phyloP scores from a whole-genome alignment of 2,797 vertebrate genomes.

The Varecia variegata region DNA sequence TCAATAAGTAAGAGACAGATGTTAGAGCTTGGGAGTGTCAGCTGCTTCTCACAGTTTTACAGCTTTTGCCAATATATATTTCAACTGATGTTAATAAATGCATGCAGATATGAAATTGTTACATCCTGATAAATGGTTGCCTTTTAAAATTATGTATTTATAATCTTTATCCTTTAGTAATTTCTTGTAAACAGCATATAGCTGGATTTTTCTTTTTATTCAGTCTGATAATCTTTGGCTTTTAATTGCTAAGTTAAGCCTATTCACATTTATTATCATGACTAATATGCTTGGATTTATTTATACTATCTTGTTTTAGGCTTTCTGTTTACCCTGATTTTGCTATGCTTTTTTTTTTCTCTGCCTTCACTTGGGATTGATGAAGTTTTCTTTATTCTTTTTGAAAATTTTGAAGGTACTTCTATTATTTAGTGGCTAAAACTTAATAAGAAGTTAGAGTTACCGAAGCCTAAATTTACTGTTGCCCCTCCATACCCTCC shows the following conservation, averaged over 20 bases:
- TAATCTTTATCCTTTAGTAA: neutral
- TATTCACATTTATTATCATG: neutral
- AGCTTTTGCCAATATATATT: neutral
- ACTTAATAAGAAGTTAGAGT: neutral
- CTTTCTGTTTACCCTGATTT: neutral
- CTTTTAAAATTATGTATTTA: neutral
- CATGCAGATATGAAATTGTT: neutral
- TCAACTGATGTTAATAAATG: neutral
- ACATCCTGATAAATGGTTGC: neutral
- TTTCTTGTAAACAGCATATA: neutral
- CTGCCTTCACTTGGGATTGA: neutral
- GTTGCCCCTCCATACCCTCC: fast-evolving
- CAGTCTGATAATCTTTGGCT: neutral
- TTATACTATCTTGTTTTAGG: neutral
- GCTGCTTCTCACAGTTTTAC: neutral
- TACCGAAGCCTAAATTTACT: neutral
- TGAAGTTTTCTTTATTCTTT: neutral
- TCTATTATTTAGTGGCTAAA: neutral
- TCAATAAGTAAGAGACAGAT: neutral
- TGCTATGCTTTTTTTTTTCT: neutral
- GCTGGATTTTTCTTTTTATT: neutral
- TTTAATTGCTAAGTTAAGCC: neutral
- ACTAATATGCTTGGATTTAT: neutral
- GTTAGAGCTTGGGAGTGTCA: neutral
- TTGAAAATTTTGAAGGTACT: neutral